Conservation (phyloP, 2,888 invertebrate genomes). For the Dilophus febrilis region DNA sequence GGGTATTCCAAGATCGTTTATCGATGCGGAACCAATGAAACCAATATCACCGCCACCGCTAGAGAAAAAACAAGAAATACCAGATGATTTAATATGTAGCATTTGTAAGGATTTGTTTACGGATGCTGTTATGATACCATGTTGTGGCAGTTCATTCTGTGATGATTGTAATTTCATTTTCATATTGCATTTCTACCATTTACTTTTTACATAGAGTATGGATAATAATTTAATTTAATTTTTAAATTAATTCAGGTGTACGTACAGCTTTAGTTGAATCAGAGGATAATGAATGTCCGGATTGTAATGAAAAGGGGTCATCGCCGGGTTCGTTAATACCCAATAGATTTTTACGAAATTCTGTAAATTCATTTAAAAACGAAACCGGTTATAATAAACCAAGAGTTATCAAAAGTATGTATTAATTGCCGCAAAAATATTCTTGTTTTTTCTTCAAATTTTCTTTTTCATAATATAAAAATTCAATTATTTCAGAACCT, state of each 20-base stretch:
- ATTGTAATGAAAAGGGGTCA: conserved; percentile 82
- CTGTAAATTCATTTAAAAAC: conserved; percentile 79
- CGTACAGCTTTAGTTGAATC: conserved; percentile 76
- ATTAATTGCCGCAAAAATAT: neutral
- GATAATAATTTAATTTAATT: conserved; percentile 5
- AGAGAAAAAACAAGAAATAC: conserved; percentile 50
- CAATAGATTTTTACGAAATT: conserved; percentile 75
- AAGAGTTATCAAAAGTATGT: conserved; percentile 6
- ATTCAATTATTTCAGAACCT: neutral
- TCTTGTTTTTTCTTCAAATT: neutral
- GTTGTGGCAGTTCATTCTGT: conserved; percentile 96
- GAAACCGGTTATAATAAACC: conserved; percentile 70
- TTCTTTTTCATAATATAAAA: neutral
- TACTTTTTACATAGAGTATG: conserved; percentile 1
- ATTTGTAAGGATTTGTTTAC: conserved; percentile 82
- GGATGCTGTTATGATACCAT: conserved; percentile 95
- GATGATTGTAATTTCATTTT: conserved; percentile 72
- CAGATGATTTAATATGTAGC: conserved; percentile 80
- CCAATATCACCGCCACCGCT: conserved; percentile 29
- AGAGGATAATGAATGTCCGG: conserved; percentile 89
- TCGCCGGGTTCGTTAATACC: conserved; percentile 87
- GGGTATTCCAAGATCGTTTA: conserved; percentile 92
- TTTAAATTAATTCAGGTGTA: conserved; percentile 55
- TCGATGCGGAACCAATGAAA: conserved; percentile 38
- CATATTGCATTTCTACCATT: conserved; percentile 11